These are phyloP conservation scores for Nannospalax galili DNA, from an alignment of 2,113 vertebrate species.

Conservation along the genomic window DNA sequence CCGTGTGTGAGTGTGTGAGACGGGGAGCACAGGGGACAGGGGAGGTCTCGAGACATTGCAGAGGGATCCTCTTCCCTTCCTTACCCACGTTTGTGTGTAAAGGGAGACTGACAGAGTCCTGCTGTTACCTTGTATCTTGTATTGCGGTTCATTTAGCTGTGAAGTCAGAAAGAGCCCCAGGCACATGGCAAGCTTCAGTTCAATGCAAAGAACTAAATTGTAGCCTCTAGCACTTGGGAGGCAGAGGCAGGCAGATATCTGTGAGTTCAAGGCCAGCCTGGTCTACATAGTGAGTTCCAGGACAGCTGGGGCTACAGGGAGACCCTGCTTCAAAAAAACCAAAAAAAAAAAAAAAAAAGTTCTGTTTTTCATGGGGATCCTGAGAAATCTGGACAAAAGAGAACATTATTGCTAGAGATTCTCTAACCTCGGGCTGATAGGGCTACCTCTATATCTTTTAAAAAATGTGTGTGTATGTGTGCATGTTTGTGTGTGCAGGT, in stretches of 20 bases:
- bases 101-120: not conserved
- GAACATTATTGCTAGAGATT: not conserved
- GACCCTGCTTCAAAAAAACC: no score
- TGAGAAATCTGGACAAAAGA: not conserved
- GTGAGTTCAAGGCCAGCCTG: no score
- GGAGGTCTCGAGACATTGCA: not conserved
- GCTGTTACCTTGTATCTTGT: accelerated
- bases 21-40: no score
- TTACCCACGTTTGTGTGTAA: not conserved
- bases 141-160: not conserved
- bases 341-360: no score
- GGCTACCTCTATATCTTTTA: not conserved
- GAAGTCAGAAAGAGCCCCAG: not conserved
- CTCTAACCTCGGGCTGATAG: not conserved
- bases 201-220: not conserved
- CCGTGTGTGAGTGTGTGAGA: accelerated
- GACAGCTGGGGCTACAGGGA: no score
- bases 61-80: not conserved
- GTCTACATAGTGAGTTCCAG: no score
- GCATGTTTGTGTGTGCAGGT: no score
- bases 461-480: no score
- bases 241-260: no score
- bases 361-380: not conserved
- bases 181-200: not conserved
- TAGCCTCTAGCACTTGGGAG: no score